Percentiles rank a stretch among this genome's conserved stretches.
phyloP scores from a whole-genome alignment of 2,888 invertebrate genomes.

The Lottia gigantea region DNA sequence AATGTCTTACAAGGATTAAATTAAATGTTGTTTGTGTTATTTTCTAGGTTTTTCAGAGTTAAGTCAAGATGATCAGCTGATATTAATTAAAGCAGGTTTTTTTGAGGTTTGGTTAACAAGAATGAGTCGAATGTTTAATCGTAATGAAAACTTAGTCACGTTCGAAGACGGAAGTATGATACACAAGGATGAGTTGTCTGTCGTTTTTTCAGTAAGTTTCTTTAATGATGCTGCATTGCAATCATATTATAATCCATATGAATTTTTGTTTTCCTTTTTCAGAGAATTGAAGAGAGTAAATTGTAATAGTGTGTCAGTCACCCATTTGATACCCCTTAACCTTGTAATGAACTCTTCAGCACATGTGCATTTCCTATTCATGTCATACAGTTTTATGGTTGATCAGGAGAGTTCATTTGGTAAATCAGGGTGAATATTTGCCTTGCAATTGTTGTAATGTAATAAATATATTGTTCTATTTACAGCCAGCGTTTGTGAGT shows the following conservation, averaged over 20 bases:
- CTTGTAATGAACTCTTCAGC: too few relatives aligned
- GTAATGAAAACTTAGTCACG: constrained; percentile 76
- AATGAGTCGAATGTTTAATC: constrained; percentile 82
- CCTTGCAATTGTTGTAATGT: not conserved
- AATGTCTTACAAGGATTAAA: too few relatives aligned
- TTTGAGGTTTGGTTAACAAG: constrained; percentile 96
- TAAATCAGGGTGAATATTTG: not conserved
- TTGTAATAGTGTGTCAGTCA: too few relatives aligned
- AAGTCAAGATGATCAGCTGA: constrained; percentile 95
- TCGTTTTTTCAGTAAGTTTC: constrained; percentile 59
- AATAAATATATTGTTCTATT: constrained; percentile 14
- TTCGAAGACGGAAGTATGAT: constrained; percentile 91
- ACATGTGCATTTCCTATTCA: too few relatives aligned
- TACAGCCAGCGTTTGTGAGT: constrained; percentile 84
- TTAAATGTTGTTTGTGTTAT: not conserved
- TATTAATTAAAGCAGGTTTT: constrained; percentile 95
- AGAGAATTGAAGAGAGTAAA: too few relatives aligned
- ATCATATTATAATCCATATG: too few relatives aligned
- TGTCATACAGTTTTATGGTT: too few relatives aligned
- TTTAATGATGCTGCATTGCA: too few relatives aligned
- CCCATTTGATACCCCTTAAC: too few relatives aligned
- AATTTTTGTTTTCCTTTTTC: too few relatives aligned
- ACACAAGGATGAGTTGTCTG: constrained; percentile 83
- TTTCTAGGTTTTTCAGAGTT: constrained; percentile 82
- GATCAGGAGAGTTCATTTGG: too few relatives aligned